Evolutionary conservation across 2,113 vertebrate species (phyloP).

Genomic region (Leucopternis melanops): DNA sequence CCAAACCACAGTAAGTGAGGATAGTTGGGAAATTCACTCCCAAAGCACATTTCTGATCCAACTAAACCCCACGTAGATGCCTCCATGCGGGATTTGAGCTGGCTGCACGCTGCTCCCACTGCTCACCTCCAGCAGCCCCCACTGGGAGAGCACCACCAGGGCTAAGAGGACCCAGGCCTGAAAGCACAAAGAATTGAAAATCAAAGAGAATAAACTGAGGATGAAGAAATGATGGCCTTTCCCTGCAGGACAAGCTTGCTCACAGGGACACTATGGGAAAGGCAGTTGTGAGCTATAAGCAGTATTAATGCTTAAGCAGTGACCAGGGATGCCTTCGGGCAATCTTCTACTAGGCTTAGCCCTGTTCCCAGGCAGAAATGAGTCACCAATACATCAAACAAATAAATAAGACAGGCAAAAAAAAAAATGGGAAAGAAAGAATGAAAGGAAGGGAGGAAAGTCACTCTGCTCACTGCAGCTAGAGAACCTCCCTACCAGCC

Average conservation of each 20-base stretch:
- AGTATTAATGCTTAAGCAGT: no score
- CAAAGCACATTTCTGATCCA: not conserved
- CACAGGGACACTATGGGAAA: not conserved
- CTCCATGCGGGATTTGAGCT: rapidly evolving
- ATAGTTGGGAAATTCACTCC: not conserved
- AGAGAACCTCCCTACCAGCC: not conserved
- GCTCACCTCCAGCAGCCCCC: not conserved
- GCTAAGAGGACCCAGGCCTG: not conserved
- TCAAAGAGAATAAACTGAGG: not conserved
- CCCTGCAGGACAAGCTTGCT: not conserved
- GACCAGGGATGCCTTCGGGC: not conserved
- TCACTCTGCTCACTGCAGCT: not conserved
- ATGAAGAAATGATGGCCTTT: not conserved
- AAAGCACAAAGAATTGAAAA: not conserved
- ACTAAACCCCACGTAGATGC: not conserved
- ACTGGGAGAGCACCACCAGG: not conserved
- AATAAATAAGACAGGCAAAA: not conserved
- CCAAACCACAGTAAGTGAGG: not conserved
- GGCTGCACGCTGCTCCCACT: not conserved
- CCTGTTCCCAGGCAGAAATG: not conserved
- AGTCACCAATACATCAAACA: not conserved
- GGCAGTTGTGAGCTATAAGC: not conserved
- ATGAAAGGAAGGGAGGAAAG: not conserved
- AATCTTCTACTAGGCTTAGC: not conserved
- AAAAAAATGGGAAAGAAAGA: not conserved